A percentile compares a stretch with the other conserved stretches of the same genome.
phyloP scores from a whole-genome alignment of 2,888 invertebrate genomes.

The Gryllus longicercus region DNA sequence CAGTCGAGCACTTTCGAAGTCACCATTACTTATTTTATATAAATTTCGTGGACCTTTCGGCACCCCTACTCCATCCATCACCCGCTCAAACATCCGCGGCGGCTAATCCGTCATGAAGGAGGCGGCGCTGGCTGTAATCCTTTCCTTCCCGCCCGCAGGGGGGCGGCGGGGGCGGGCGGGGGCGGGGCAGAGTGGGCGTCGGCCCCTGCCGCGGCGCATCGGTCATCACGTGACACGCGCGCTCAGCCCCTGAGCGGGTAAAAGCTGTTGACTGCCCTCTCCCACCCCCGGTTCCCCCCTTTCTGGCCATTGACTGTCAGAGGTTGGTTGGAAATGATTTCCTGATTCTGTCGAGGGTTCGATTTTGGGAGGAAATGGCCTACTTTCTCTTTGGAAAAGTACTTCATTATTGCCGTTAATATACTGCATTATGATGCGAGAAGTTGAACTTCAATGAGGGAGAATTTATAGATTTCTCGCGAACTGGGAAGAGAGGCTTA shows the following conservation, averaged over 20 bases:
- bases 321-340: too few species aligned
- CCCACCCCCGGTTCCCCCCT: neutral
- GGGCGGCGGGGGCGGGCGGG: neutral
- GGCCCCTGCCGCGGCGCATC: neutral
- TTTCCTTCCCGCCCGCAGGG: neutral
- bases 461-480: too few species aligned
- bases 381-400: too few species aligned
- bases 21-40: conserved; percentile 1
- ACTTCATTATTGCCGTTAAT: too few species aligned
- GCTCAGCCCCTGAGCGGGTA: neutral
- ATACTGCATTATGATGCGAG: too few species aligned
- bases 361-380: too few species aligned
- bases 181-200: neutral
- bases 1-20: neutral
- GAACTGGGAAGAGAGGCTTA: too few species aligned
- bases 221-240: neutral
- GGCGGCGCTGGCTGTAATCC: too few species aligned
- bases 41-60: neutral
- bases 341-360: too few species aligned
- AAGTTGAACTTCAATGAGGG: too few species aligned
- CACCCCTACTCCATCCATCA: conserved; percentile 4
- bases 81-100: conserved; percentile 1
- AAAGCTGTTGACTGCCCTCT: conserved; percentile 1
- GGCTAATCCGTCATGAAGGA: neutral
- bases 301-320: neutral